Evolutionary conservation across 2,113 vertebrate species (phyloP).

Genomic region (Cephalopholis sonnerati): DNA sequence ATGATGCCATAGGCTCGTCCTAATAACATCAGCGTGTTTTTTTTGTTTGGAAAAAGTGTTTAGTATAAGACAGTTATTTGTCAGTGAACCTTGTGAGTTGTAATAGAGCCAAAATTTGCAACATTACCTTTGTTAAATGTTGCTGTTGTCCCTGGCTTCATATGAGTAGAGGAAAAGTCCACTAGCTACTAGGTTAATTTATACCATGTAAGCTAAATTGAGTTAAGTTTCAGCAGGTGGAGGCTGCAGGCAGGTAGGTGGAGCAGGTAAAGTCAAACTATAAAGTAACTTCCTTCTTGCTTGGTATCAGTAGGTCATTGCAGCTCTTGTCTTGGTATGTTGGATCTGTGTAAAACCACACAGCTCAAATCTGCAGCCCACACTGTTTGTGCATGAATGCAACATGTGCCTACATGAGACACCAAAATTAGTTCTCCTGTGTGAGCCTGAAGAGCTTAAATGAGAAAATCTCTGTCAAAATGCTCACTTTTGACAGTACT

Average conservation of each 20-base stretch:
- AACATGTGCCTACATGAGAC: conserved; percentile 20
- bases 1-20: too few relatives aligned
- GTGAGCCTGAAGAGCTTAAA: conserved; percentile 9
- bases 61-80: too few relatives aligned
- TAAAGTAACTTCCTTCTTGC: background rate
- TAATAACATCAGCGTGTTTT: too few relatives aligned
- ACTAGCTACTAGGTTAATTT: too few relatives aligned
- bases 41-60: too few relatives aligned
- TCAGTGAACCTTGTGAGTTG: too few relatives aligned
- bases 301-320: background rate
- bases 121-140: too few relatives aligned
- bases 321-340: background rate
- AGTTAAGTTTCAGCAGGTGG: background rate
- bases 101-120: too few relatives aligned
- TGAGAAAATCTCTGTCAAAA: background rate
- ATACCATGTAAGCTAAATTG: background rate
- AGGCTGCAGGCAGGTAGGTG: background rate
- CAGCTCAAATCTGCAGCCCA: conserved; percentile 2
- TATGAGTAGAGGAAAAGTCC: too few relatives aligned
- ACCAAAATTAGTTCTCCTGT: background rate
- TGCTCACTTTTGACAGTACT: background rate
- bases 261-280: background rate
- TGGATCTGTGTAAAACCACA: conserved; percentile 12
- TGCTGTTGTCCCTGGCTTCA: too few relatives aligned
- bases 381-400: conserved; percentile 9